Conservation (phyloP, 2,797 vertebrate species). For the Todus mexicanus region DNA sequence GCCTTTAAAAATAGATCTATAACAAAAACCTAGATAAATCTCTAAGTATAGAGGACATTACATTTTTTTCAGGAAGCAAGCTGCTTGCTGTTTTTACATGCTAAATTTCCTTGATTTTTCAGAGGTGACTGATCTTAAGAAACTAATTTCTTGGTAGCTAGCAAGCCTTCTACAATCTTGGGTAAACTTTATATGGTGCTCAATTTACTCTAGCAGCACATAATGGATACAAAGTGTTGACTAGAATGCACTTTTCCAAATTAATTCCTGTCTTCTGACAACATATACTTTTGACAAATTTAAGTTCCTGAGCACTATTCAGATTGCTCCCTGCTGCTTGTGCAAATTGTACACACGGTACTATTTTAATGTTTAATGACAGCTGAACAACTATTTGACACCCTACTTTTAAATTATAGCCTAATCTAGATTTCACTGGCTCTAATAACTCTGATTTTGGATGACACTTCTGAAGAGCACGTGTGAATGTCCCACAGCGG, state of each 20-base stretch:
- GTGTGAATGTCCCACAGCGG: background rate
- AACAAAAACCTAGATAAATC: background rate
- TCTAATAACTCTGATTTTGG: background rate
- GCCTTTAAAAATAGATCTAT: background rate
- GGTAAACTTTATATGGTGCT: background rate
- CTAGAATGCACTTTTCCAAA: background rate
- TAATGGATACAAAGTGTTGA: background rate
- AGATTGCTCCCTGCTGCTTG: background rate
- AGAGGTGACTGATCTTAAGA: background rate
- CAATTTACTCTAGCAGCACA: background rate
- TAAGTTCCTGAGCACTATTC: background rate
- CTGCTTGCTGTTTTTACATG: background rate
- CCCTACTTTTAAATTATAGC: background rate
- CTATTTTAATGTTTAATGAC: background rate
- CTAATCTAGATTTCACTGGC: background rate
- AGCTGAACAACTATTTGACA: background rate
- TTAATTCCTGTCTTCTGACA: background rate
- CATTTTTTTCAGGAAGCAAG: background rate
- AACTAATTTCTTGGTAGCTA: slow-evolving; percentile 9
- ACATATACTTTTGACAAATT: background rate
- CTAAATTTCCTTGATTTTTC: background rate
- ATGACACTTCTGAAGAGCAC: background rate
- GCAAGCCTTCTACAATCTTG: background rate
- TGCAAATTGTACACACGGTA: background rate
- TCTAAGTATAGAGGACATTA: background rate